Conservation (phyloP, 1,140 invertebrate genomes). For the Drosophila azteca region DNA sequence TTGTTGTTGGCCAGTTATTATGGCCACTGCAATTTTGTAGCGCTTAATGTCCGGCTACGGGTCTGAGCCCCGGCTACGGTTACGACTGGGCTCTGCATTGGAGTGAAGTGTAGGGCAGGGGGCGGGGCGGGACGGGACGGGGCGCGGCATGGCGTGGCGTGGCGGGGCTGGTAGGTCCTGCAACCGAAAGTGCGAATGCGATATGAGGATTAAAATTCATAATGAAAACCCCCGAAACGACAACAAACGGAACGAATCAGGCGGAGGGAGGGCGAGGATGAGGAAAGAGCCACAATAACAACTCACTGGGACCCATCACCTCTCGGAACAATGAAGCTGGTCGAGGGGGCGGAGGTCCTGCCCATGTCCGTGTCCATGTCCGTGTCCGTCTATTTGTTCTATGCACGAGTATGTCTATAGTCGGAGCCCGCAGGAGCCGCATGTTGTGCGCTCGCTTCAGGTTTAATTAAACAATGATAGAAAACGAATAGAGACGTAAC, state of each 20-base stretch:
- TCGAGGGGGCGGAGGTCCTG: neutral
- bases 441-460: conserved; percentile 76
- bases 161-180: conserved; percentile 31
- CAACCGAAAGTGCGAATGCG: conserved; percentile 76
- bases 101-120: neutral
- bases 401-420: conserved; percentile 12
- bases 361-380: conserved; percentile 3
- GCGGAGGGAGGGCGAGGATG: conserved; percentile 1
- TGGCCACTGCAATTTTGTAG: conserved; percentile 78
- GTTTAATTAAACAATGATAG: conserved; percentile 81
- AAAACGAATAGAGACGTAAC: conserved; percentile 52
- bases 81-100: conserved; percentile 2
- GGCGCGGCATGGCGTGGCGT: neutral
- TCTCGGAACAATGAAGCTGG: neutral
- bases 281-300: conserved; percentile 16
- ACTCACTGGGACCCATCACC: neutral
- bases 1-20: conserved; percentile 72
- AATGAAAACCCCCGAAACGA: conserved; percentile 68
- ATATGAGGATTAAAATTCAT: conserved; percentile 81
- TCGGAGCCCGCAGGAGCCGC: conserved; percentile 66
- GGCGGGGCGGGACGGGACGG: neutral
- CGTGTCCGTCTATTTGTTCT: conserved; percentile 34
- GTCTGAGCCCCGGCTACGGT: neutral
- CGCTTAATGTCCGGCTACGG: conserved; percentile 71
- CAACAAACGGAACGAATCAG: conserved; percentile 47